Percentiles rank a stretch among this genome's conserved stretches.
Conservation (phyloP, 2,113 vertebrate species). For the Verasper variegatus region DNA sequence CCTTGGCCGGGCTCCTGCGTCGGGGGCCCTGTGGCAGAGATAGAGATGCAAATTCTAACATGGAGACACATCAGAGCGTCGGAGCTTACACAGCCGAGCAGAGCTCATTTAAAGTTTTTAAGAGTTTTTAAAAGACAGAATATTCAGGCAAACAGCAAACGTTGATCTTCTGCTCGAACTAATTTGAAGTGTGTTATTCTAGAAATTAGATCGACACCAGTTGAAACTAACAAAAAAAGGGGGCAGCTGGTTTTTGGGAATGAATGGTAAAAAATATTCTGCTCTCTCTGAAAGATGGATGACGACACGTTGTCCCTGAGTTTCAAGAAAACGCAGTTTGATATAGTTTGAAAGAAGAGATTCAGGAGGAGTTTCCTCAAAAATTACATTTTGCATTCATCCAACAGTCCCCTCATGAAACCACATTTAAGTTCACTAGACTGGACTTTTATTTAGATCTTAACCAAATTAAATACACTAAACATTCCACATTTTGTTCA, state of each 20-base stretch:
- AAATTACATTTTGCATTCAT: background rate
- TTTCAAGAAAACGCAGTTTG: conserved; percentile 19
- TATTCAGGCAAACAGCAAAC: background rate
- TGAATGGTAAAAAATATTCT: conserved; percentile 32
- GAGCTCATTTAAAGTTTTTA: conserved; percentile 20
- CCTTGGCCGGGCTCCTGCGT: conserved; percentile 30
- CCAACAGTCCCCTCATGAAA: background rate
- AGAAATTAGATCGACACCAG: conserved; percentile 4
- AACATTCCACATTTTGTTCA: no score
- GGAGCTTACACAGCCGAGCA: background rate
- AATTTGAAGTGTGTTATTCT: conserved; percentile 11
- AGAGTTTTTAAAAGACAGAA: background rate
- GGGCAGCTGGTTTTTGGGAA: conserved; percentile 1
- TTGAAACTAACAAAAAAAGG: background rate
- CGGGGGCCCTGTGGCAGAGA: conserved; percentile 38
- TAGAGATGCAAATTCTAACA: conserved; percentile 59
- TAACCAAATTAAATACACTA: no score
- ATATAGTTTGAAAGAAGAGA: background rate
- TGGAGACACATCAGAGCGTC: conserved; percentile 12
- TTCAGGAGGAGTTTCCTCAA: no score
- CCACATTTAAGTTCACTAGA: no score
- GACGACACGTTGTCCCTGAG: background rate
- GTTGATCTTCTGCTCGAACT: background rate
- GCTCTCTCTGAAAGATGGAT: conserved; percentile 12
- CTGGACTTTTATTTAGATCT: no score